Conservation (phyloP, 2,888 invertebrate species). For the Sialis fuliginosa region DNA sequence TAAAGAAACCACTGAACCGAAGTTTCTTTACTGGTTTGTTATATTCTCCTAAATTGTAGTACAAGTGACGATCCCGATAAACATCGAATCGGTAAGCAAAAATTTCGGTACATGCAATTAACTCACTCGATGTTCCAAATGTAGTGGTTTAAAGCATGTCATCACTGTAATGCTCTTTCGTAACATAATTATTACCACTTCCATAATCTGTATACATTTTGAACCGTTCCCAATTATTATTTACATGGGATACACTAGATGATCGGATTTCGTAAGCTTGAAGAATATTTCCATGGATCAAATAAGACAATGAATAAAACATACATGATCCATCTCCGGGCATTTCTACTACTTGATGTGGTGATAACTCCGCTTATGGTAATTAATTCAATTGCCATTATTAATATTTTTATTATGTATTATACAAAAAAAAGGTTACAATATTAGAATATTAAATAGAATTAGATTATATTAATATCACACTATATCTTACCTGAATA, state of each 20-base stretch:
- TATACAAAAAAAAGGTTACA: no score
- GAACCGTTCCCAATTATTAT: not conserved
- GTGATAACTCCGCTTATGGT: no score
- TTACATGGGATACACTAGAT: not conserved
- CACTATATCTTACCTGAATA: no score
- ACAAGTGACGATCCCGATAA: not conserved
- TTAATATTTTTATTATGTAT: no score
- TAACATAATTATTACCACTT: not conserved
- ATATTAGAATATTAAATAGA: no score
- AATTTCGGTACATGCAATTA: not conserved
- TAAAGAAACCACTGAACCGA: not conserved
- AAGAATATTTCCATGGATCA: not conserved
- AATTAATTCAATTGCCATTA: no score
- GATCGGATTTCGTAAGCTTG: not conserved
- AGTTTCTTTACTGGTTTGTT: not conserved
- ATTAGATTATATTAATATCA: no score
- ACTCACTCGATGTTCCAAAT: not conserved
- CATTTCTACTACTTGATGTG: not conserved
- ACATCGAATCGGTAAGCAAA: not conserved
- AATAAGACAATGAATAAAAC: not conserved
- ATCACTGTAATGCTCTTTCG: not conserved
- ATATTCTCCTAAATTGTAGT: not conserved
- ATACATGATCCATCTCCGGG: not conserved
- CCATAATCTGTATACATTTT: not conserved
- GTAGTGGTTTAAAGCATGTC: not conserved